Conservation (phyloP, 2,888 invertebrate species). For the Eurytoma californica region DNA sequence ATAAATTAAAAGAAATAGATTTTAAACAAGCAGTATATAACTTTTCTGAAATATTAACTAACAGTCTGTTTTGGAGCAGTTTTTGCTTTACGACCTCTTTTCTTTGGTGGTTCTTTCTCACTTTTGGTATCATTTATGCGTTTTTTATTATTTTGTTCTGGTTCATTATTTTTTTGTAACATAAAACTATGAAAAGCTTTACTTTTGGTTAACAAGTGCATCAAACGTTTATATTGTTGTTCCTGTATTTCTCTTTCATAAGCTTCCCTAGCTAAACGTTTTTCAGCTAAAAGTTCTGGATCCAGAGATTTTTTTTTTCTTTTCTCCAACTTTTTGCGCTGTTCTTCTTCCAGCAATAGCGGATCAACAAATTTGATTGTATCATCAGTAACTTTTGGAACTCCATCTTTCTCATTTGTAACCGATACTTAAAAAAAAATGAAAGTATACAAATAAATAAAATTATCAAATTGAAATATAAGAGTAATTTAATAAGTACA, state of each 20-base stretch:
- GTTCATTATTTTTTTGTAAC: constrained; percentile 58
- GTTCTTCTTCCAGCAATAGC: constrained; percentile 3
- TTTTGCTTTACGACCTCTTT: neutral
- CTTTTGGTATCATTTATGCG: neutral
- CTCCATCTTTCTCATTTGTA: neutral
- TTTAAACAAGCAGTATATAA: too few relatives aligned
- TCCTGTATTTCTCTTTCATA: constrained; percentile 63
- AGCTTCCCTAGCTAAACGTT: constrained; percentile 57
- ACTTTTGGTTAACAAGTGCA: constrained; percentile 67
- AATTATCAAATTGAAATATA: neutral
- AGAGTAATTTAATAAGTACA: neutral
- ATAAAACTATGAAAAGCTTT: constrained; percentile 66
- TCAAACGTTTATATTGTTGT: constrained; percentile 66
- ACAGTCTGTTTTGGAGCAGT: neutral
- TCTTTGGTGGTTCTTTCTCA: neutral
- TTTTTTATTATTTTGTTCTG: constrained; percentile 45
- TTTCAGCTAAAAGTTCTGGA: constrained; percentile 43
- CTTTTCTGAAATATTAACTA: neutral
- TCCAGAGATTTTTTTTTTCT: neutral
- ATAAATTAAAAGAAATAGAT: constrained; percentile 22
- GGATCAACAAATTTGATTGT: constrained; percentile 42
- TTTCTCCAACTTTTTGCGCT: neutral
- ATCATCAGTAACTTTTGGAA: constrained; percentile 27
- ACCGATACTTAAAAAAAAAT: neutral
- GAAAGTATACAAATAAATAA: neutral